Evolutionary conservation across 2,797 vertebrate genomes (phyloP), one percentile per base, ranked within the genome.

Genomic region (Pagetopsis macropterus): DNA sequence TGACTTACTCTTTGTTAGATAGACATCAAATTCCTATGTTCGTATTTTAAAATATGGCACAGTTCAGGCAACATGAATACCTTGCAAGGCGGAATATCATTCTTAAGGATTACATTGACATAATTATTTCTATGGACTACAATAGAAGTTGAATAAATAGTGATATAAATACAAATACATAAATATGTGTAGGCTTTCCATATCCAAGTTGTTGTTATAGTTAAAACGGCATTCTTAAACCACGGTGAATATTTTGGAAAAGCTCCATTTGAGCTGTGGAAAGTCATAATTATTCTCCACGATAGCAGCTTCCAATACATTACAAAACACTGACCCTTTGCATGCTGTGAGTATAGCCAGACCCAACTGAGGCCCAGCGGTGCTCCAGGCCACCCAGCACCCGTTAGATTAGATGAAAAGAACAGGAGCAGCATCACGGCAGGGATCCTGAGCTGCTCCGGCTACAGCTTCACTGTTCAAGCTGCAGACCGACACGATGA

Each of bases 1-100:
- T 86, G 78, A 88, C 82, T 90, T 80, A 89, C 78, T 85, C 87
- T 83, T 82, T 70, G 85, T 84, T 81, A 84, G 75, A 58, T 64
- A 33, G 46, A 83, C 70, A 90, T 76, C 78, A 85, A 85, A 89
- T 83, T 70, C 67, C 37, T 76, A 51, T 71, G 69, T 83, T 86
- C 68, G 75, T 75, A 67, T 76, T 85, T 81, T 37, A 83, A 83
- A 88, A 83, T 85, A 79, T 84, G 74, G 71, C 27, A 27, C 27
- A 27, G 27, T 27, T 27, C 27, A 27, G 27, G 27, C 27, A 27
- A 27, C 4, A 27, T 5, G 4, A 27, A 27, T 27, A 27, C 27
- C 27, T 27, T 27, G 27, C 27, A 27, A 27, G 27, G 27, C 4
- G 27, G 27, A 27, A 27, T 27, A 27, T 27, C 27, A 27, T 27